Evolutionary conservation across 2,888 invertebrate genomes (phyloP), one percentile per base, ranked within the genome.

Genomic region (Labia minor): DNA sequence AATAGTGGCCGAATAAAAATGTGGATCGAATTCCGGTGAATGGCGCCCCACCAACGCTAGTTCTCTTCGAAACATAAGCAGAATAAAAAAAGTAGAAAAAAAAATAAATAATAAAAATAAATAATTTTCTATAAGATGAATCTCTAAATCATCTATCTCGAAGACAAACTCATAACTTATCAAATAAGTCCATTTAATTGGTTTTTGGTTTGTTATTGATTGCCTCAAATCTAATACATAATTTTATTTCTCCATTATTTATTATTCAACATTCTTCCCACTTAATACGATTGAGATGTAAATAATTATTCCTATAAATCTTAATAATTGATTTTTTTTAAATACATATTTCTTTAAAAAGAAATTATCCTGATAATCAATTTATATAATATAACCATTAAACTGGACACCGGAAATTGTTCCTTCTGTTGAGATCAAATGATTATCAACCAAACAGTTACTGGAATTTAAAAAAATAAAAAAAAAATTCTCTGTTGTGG

Each of bases 151-250:
- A 26, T 26, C 26, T 26, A 26, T 26, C 26, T 26, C 26, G 26
- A 26, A 26, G 26, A 26, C 26, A 26, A 26, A 49, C n/a, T 49
- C 49, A 49, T 49, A 49, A 49, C 14, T 49, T 49, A 49, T 49
- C 49, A 49, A 16, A 49, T 49, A 49, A 49, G n/a, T 49, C 14
- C 49, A 49, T 49, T 49, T 49, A 49, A 49, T 49, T 49, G 49
- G 49, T 49, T 49, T 14, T 49, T 16, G 14, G 49, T 16, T 49
- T 49, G 49, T 49, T 49, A 49, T 49, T 49, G 26, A 26, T 26
- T 3, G 26, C 26, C 8, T 26, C 26, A 26, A 26, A 26, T 26
- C 14, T 49, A 49, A n/a, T 49, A 49, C 16, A 49, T 11, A 49
- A n/a, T 49, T 49, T 49, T 16, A 49, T 49, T 49, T 49, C 26